Percentiles rank a stretch among this genome's conserved stretches.
Evolutionary conservation across 1,140 invertebrate species (phyloP).

Genomic region (Micrasema longulum): DNA sequence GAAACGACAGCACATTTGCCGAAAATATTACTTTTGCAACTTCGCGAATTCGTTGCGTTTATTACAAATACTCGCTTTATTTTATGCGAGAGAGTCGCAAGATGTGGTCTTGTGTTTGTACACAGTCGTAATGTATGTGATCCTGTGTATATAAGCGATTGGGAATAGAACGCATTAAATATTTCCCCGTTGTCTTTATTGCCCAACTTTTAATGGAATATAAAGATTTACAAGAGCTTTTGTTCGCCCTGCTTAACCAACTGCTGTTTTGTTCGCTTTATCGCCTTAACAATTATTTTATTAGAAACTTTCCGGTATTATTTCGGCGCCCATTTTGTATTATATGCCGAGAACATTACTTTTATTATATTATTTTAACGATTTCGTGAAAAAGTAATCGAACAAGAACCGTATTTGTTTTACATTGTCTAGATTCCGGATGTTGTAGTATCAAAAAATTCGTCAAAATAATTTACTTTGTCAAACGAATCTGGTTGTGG

Average conservation of each 20-base stretch:
- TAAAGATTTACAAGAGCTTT: conserved; percentile 32
- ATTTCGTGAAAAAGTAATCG: too few species aligned
- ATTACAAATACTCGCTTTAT: conserved; percentile 37
- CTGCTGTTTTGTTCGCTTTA: conserved; percentile 14
- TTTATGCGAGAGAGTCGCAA: conserved; percentile 36
- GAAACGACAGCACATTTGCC: conserved; percentile 45
- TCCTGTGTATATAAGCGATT: conserved; percentile 17
- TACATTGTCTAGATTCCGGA: too few species aligned
- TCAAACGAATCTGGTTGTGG: too few species aligned
- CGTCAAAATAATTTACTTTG: too few species aligned
- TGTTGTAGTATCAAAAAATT: too few species aligned
- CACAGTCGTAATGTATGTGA: too few species aligned
- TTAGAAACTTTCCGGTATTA: not conserved
- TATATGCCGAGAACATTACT: too few species aligned
- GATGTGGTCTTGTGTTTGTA: conserved; percentile 5
- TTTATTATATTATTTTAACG: too few species aligned
- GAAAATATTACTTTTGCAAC: conserved; percentile 52
- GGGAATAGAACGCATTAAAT: conserved; percentile 26
- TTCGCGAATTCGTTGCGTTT: conserved; percentile 49
- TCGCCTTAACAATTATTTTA: conserved; percentile 24
- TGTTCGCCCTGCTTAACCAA: conserved; percentile 8
- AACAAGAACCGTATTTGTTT: too few species aligned
- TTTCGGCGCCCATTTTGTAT: not conserved
- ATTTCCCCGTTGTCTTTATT: conserved; percentile 34
- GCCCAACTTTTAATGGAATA: conserved; percentile 40